These are phyloP conservation scores for Nipponacmea schrenckii DNA, from an alignment of 2,888 invertebrate genomes.

Conservation along the genomic window DNA sequence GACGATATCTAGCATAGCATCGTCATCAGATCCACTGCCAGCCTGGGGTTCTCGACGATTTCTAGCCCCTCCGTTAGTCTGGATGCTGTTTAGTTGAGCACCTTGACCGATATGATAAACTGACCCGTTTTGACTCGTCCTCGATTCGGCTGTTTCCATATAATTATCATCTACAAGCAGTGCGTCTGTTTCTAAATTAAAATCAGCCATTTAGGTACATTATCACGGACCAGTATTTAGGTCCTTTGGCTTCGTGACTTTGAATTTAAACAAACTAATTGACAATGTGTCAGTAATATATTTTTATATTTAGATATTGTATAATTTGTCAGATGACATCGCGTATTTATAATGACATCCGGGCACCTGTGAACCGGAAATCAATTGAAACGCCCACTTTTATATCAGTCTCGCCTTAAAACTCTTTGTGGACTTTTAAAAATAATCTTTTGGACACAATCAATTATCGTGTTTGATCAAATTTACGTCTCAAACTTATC, in stretches of 20 bases:
- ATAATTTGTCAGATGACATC: neutral
- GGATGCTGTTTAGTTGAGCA: conserved; percentile 21
- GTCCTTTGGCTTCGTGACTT: neutral
- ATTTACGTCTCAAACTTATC: too few relatives aligned
- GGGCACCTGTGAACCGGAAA: conserved; percentile 1
- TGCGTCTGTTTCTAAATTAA: conserved; percentile 24
- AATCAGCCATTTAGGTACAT: neutral
- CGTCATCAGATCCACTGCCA: conserved; percentile 32
- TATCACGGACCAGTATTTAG: neutral
- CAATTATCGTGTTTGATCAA: too few relatives aligned
- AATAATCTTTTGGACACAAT: too few relatives aligned
- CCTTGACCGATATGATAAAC: conserved; percentile 18
- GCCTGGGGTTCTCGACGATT: conserved; percentile 17
- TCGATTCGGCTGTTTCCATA: conserved; percentile 23
- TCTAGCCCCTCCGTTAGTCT: conserved; percentile 16
- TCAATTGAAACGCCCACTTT: neutral
- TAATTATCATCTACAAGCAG: conserved; percentile 24
- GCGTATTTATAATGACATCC: neutral
- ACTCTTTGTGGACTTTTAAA: neutral
- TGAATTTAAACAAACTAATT: neutral
- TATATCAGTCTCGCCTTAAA: neutral
- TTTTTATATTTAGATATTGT: neutral
- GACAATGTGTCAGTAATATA: too few relatives aligned
- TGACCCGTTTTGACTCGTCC: conserved; percentile 15
- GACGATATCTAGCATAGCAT: conserved; percentile 36